These are phyloP conservation scores for Elymnias hypermnestra DNA, from an alignment of 1,140 invertebrate species.

Conservation along the genomic window DNA sequence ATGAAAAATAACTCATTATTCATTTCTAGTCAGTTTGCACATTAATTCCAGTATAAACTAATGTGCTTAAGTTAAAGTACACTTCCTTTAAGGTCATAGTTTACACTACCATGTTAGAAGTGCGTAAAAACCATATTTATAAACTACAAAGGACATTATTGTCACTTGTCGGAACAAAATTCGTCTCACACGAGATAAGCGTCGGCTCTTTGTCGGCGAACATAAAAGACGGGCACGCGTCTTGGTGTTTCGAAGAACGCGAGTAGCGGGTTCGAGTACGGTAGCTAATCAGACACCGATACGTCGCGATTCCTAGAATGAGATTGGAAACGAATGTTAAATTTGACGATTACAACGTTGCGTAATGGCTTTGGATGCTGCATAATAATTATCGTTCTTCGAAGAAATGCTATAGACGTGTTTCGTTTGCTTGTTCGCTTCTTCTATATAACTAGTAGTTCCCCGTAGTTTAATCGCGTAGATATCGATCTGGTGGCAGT, in stretches of 20 bases:
- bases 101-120: conserved; percentile 37
- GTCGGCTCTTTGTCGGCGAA: conserved; percentile 59
- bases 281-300: conserved; percentile 53
- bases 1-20: no score
- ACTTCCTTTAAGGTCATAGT: conserved; percentile 22
- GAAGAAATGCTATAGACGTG: not conserved
- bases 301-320: conserved; percentile 43
- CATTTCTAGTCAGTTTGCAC: no score
- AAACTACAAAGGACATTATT: conserved; percentile 65
- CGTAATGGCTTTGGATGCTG: not conserved
- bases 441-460: no score
- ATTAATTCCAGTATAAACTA: no score
- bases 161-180: conserved; percentile 65
- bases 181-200: conserved; percentile 60
- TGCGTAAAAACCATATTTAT: conserved; percentile 53
- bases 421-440: no score
- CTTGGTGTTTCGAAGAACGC: conserved; percentile 43
- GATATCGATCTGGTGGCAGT: no score
- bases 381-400: conserved; percentile 2
- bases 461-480: no score
- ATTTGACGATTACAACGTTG: conserved; percentile 14
- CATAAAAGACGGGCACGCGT: conserved; percentile 53
- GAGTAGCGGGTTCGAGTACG: conserved; percentile 33
- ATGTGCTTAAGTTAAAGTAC: no score
- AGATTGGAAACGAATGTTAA: conserved; percentile 10